phyloP scores from a whole-genome alignment of 2,797 vertebrate species.

The Catharus ustulatus region DNA sequence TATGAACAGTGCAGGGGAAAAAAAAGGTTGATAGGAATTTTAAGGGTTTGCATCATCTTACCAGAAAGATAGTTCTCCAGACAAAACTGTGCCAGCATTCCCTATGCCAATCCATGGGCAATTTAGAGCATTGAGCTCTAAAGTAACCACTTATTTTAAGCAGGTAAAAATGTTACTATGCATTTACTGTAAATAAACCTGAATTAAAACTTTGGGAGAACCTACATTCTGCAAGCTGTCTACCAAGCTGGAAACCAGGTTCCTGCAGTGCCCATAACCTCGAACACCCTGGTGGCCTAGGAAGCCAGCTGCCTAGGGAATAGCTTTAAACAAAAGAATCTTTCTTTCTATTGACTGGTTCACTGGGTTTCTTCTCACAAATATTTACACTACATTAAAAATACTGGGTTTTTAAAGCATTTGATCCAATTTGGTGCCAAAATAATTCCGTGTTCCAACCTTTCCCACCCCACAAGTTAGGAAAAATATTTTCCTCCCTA shows the following conservation, averaged over 20 bases:
- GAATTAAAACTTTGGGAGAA: neutral
- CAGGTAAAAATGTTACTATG: accelerated
- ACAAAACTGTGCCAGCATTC: neutral
- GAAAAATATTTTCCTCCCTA: neutral
- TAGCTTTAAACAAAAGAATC: neutral
- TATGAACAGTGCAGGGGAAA: neutral
- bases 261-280: neutral
- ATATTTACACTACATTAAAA: neutral
- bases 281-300: neutral
- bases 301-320: neutral
- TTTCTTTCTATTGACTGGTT: neutral
- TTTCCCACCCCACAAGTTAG: neutral
- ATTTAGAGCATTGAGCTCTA: neutral
- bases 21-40: neutral
- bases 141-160: neutral
- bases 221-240: neutral
- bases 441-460: neutral
- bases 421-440: neutral
- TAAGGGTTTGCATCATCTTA: neutral
- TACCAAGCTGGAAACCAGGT: neutral
- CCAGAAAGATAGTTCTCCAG: neutral
- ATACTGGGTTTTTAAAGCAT: neutral
- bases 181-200: neutral
- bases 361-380: neutral
- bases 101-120: neutral